phyloP scores from a whole-genome alignment of 2,797 vertebrate genomes.

The Octomys mimax region DNA sequence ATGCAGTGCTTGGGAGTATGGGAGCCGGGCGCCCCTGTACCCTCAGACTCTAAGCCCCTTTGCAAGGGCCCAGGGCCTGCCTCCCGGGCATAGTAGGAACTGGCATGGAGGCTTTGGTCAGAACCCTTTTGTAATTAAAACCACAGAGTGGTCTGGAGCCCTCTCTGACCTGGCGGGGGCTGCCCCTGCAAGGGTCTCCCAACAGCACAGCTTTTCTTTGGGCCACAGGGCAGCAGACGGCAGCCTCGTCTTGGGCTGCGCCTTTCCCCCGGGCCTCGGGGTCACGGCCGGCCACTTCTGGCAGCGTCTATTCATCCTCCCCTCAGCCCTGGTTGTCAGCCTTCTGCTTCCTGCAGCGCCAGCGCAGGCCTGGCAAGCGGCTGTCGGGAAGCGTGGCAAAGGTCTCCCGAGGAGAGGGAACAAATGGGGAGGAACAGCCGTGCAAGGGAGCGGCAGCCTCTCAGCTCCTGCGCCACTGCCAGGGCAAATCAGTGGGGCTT shows the following conservation, averaged over 20 bases:
- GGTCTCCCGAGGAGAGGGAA: neutral
- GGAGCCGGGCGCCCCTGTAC: accelerated
- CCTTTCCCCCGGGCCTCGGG: neutral
- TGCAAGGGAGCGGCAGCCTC: neutral
- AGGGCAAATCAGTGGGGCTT: neutral
- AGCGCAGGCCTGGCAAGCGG: neutral
- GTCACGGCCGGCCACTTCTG: neutral
- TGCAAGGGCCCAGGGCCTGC: too few relatives aligned
- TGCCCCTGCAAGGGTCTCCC: neutral
- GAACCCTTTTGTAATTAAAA: neutral
- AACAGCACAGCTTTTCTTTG: neutral
- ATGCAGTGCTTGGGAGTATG: too few relatives aligned
- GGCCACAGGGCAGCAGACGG: neutral
- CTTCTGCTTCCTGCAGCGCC: neutral
- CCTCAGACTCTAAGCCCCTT: neutral
- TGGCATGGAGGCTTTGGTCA: neutral
- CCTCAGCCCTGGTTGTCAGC: neutral
- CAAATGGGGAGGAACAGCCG: neutral
- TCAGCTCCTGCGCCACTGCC: neutral
- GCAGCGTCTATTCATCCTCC: neutral
- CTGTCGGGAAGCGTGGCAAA: neutral
- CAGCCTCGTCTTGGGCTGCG: neutral
- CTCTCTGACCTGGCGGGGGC: neutral
- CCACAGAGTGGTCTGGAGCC: too few relatives aligned
- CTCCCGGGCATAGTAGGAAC: neutral